Conservation (phyloP, 2,113 vertebrate genomes). For the Natator depressus region DNA sequence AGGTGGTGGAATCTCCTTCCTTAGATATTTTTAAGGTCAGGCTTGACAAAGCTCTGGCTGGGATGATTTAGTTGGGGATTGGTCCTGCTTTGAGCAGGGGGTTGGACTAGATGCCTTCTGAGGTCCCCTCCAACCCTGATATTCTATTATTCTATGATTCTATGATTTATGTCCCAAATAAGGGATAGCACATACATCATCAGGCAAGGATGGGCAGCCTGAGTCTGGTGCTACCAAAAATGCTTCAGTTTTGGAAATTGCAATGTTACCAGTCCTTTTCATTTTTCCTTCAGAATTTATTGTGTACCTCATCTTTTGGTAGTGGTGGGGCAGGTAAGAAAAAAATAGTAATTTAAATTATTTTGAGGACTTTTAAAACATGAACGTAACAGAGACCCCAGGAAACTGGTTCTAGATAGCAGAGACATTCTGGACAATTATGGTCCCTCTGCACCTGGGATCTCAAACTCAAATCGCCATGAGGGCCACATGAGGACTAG, state of each 20-base stretch:
- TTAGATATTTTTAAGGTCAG: no score
- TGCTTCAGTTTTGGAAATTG: not conserved
- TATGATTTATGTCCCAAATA: not conserved
- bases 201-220: fast-evolving
- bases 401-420: not conserved
- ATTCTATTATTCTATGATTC: no score
- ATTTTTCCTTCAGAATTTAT: not conserved
- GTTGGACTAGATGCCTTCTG: no score
- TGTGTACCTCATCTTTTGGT: not conserved
- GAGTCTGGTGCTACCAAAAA: not conserved
- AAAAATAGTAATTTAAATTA: not conserved
- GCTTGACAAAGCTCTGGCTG: no score
- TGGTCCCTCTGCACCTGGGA: not conserved
- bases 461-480: no score
- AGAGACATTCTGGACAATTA: not conserved
- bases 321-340: not conserved
- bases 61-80: no score
- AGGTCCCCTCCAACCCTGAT: no score
- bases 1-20: no score
- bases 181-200: fast-evolving
- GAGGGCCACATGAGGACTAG: no score
- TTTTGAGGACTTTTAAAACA: constrained; percentile 10
- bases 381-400: not conserved
- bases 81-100: no score
- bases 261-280: not conserved